Percentiles rank a stretch among this genome's conserved stretches.
Conservation (phyloP, 2,113 vertebrate genomes). For the Dissostichus mawsoni region DNA sequence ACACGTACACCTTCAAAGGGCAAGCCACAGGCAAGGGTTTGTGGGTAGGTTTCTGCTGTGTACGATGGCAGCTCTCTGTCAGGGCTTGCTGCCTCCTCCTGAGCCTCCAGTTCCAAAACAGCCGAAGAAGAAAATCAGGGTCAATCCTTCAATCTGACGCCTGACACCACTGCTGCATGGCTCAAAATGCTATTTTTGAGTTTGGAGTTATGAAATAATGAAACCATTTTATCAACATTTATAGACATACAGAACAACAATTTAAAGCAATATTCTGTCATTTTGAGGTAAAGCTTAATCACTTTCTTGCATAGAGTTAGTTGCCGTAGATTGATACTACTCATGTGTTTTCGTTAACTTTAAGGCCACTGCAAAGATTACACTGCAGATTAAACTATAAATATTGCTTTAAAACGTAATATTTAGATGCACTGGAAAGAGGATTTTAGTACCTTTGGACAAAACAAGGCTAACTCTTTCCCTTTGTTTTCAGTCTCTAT, state of each 20-base stretch:
- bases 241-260: conserved; percentile 5
- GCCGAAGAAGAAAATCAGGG: conserved; percentile 51
- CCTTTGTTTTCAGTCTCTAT: neutral
- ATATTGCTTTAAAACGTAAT: neutral
- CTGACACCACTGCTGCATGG: conserved; percentile 29
- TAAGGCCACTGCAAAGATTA: neutral
- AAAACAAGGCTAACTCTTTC: neutral
- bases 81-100: conserved; percentile 79
- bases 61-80: conserved; percentile 82
- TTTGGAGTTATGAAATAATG: conserved; percentile 29
- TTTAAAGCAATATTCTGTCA: neutral
- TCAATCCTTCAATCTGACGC: conserved; percentile 48
- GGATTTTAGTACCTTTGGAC: neutral
- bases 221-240: conserved; percentile 11
- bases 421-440: neutral
- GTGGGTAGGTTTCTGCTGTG: conserved; percentile 75
- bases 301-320: neutral
- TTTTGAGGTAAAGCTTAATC: neutral
- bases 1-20: conserved; percentile 79
- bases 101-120: conserved; percentile 63
- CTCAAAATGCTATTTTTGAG: conserved; percentile 18
- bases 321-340: neutral
- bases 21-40: conserved; percentile 83
- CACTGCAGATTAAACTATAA: conserved; percentile 2
- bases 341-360: neutral